These are phyloP conservation scores for Anas capensis DNA, from an alignment of 2,797 vertebrate genomes.

Conservation along the genomic window DNA sequence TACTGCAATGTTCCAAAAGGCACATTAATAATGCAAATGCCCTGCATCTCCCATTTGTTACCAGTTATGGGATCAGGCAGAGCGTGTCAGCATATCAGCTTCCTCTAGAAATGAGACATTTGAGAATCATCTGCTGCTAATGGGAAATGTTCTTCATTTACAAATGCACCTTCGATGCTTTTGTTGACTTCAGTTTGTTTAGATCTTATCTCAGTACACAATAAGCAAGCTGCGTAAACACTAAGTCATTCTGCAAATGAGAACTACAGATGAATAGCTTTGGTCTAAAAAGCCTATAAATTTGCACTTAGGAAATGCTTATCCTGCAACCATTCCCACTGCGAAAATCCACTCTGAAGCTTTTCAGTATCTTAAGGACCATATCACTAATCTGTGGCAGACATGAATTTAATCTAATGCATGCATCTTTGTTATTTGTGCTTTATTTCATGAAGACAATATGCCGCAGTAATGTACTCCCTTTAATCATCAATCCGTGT, in stretches of 20 bases:
- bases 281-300: background rate
- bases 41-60: background rate
- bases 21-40: background rate
- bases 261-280: background rate
- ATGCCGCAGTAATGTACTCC: background rate
- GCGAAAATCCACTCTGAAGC: accelerated
- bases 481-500: background rate
- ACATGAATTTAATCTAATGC: background rate
- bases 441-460: background rate
- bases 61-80: background rate
- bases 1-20: background rate
- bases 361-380: background rate
- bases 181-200: background rate
- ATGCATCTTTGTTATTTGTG: background rate
- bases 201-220: background rate
- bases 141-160: background rate
- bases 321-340: accelerated
- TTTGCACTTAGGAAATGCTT: background rate
- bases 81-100: accelerated
- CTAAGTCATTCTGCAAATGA: accelerated
- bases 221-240: background rate
- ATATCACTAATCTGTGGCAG: background rate
- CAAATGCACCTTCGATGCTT: background rate
- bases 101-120: background rate
- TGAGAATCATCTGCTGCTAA: background rate